Evolutionary conservation across 2,888 invertebrate genomes (phyloP).

Genomic region (Synanthedon andrenaeformis): DNA sequence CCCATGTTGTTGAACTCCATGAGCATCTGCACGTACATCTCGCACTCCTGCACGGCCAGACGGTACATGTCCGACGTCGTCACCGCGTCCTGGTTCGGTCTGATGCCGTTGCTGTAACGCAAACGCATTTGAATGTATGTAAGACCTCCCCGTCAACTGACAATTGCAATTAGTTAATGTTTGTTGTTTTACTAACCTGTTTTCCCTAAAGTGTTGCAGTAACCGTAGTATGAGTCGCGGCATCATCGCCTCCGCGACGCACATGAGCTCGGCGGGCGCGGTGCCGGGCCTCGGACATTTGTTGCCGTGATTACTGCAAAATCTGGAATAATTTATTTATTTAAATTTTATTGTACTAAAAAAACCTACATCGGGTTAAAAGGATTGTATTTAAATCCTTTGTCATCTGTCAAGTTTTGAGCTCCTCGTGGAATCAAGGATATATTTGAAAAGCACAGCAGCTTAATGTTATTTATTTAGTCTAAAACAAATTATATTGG

Average conservation of each 20-base stretch:
- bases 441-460: no score
- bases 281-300: slow-evolving; percentile 82
- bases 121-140: no score
- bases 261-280: slow-evolving; percentile 89
- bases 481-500: no score
- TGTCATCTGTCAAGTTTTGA: no score
- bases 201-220: slow-evolving; percentile 90
- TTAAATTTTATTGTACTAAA: no score
- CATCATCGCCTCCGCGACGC: slow-evolving; percentile 94
- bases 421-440: no score
- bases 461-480: no score
- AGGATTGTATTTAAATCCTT: no score
- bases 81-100: not conserved
- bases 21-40: slow-evolving; percentile 89
- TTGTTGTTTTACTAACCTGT: slow-evolving; percentile 62
- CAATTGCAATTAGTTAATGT: no score
- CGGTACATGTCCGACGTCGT: slow-evolving; percentile 73
- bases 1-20: slow-evolving; percentile 97
- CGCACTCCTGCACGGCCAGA: slow-evolving; percentile 84
- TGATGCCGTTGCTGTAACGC: not conserved
- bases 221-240: slow-evolving; percentile 90
- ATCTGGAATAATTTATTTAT: slow-evolving; percentile 62
- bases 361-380: no score
- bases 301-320: slow-evolving; percentile 94
- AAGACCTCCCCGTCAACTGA: no score